Base-by-base conservation (phyloP, 2,888 invertebrate genomes). In the Augiades crinisus region DNA sequence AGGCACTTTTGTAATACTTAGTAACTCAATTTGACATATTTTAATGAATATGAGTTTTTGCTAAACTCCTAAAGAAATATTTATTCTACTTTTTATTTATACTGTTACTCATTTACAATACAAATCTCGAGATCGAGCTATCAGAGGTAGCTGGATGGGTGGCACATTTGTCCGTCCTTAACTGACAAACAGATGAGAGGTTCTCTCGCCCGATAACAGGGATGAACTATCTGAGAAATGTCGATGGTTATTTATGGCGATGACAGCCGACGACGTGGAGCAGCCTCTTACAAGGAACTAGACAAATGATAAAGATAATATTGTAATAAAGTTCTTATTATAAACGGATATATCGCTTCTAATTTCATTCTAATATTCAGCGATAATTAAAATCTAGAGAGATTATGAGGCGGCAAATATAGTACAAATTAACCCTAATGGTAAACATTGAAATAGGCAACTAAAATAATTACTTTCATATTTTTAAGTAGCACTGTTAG, bases 271-370 rank as follows among this genome's bases (percentile, higher is more conserved):
- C 70, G 70, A 76, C 71, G 69, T 67, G 68, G 65, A 77, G 69
- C 68, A 64, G 54, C 68, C 62, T 57, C 68, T 65, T 78, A 87
- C 85, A 85, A 87, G 87, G 80, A 79, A 72, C 69, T 72, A 78
- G 82, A 88, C 85, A 87, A 88, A 88, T 86, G 81, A 77, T 70
- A 69, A 63, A 76, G 85, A 83, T 86, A 83, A 86, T 80, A 77
- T 72, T 58, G 62, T 61, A 72, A 72, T 78, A 70, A 71, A 65
- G 62, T 65, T 59, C 55, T 51, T 57, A 44, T 31, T 54, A 53
- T 52, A 19, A 47, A 38, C n/a, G 19, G 4, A 47, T 8, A 21
- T 8, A 21, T 8, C 24, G 24, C 13, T 22, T n/a, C n/a, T n/a
- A n/a, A n/a, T n/a, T n/a, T n/a, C n/a, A n/a, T n/a, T n/a, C n/a